Evolutionary conservation across 1,140 invertebrate species (phyloP), one percentile per base, ranked within the genome.

Genomic region (Lordiphosa stackelbergi): DNA sequence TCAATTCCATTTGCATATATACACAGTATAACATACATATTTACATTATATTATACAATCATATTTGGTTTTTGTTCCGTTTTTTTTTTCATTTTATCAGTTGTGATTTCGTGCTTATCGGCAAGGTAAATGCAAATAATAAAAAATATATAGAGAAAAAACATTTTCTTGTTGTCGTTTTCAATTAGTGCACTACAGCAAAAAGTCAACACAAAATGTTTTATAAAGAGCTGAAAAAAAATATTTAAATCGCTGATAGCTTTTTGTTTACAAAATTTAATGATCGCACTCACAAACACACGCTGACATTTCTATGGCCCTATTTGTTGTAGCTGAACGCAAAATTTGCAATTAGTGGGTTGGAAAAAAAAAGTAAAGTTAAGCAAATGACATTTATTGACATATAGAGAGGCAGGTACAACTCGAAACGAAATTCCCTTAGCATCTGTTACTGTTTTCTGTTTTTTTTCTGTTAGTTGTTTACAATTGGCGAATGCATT

Each of bases 401-500:
- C 31, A 47, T 35, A 47, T 34, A 9, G 45, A 34, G 46, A 28
- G 46, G 42, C n/a, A 43, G 22, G 42, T 24, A 31, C n/a, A 31
- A 12, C 19, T 28, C 19, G 11, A 13, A 46, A 46, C 43, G 12
- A 28, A 49, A 35, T 49, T 16, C 31, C 34, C 28, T 31, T 10
- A 49, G 13, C 31, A 35, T 13, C 34, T 48, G 31, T 40, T 37
- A 42, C 37, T 52, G 35, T 53, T 54, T 38, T 16, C 53, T 28
- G 28, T 37, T 40, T 16, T 16, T 16, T 1, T 16, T 16, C 16
- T 16, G 16, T 57, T 54, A 45, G 60, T 36, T 69, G 47, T 68
- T 60, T 69, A 65, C 65, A 51, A 51, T 59, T 55, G 81, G 70
- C 70, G 63, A 73, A 78, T 66, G 43, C 45, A 52, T 60, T 74